Evolutionary conservation across 2,113 vertebrate species (phyloP), one percentile per base, ranked within the genome.

Genomic region (Mus spicilegus): DNA sequence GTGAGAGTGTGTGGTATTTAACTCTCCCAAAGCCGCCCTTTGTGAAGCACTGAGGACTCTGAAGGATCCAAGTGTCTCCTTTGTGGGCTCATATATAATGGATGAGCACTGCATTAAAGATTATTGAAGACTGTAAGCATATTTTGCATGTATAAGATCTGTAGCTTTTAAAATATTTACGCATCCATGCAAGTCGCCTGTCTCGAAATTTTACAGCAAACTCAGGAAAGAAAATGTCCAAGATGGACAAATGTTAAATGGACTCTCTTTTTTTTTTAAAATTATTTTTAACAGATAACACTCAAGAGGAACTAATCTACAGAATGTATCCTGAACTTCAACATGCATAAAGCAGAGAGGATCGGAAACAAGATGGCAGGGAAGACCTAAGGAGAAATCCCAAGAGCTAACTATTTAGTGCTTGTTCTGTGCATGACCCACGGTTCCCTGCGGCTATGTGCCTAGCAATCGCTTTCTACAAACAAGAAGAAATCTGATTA

Each of bases 41-140:
- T 24, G 33, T 81, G 13, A 67, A 92, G 54, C 90, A 94, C 96
- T 98, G 97, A 96, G 75, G 90, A 98, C 97, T 98, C 97, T 67
- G 88, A 97, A 97, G 97, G 97, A 97, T 30, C 87, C 69, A 96
- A 97, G 95, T 85, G 96, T 97, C 93, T 95, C 93, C 95, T 98
- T 97, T 97, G 90, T 97, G 97, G 94, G 93, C 89, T 98, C 97
- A 98, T 98, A 97, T 98, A 98, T 98, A 98, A 98, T 98, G 94
- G 95, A 98, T 98, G 94, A 51, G 63, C 95, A 89, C 94, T 98
- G 96, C 97, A 98, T 97, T 98, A 98, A 96, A 98, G 97, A 98
- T 98, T 97, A 98, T 97, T 97, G 97, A 97, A 98, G 95, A 98
- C 89, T 93, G 51, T 96, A 97, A 97, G 89, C 91, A 87, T 97